A percentile compares a stretch with the other conserved stretches of the same genome.
Conservation (phyloP, 2,113 vertebrate genomes). For the Bujurquina vittata region DNA sequence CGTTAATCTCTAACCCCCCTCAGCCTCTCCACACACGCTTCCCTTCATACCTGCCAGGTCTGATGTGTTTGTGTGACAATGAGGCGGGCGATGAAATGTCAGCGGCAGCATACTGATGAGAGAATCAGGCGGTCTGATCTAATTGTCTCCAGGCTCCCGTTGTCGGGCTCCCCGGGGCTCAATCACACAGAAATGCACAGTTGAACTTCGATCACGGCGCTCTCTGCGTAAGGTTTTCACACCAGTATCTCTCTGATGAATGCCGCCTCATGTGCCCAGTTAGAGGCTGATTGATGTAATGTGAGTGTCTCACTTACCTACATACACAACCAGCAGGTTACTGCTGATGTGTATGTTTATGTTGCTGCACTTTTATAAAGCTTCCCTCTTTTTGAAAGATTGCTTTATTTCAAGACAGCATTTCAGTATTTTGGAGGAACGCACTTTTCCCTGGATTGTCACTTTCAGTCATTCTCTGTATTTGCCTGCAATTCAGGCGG, state of each 20-base stretch:
- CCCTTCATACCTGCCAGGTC: constrained; percentile 2
- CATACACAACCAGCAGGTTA: neutral
- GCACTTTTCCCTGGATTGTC: no score
- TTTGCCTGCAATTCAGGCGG: neutral
- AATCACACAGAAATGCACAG: constrained; percentile 23
- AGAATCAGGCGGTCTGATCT: constrained; percentile 49
- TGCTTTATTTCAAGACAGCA: neutral
- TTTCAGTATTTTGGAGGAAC: neutral
- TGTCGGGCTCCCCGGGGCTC: neutral
- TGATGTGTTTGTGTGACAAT: constrained; percentile 13
- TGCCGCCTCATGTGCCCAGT: neutral
- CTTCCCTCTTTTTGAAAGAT: neutral
- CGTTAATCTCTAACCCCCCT: neutral
- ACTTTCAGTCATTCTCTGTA: neutral
- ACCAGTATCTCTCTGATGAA: constrained; percentile 19
- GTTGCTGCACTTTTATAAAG: neutral
- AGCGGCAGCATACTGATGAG: constrained; percentile 60
- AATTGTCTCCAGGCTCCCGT: constrained; percentile 48
- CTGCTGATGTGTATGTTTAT: neutral
- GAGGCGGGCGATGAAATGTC: constrained; percentile 49
- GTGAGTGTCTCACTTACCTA: neutral
- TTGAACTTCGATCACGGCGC: constrained; percentile 8
- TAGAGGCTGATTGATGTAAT: neutral
- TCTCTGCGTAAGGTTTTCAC: neutral
- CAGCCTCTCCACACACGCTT: neutral